phyloP scores from a whole-genome alignment of 1,140 invertebrate species.

The Heliconius melpomene region DNA sequence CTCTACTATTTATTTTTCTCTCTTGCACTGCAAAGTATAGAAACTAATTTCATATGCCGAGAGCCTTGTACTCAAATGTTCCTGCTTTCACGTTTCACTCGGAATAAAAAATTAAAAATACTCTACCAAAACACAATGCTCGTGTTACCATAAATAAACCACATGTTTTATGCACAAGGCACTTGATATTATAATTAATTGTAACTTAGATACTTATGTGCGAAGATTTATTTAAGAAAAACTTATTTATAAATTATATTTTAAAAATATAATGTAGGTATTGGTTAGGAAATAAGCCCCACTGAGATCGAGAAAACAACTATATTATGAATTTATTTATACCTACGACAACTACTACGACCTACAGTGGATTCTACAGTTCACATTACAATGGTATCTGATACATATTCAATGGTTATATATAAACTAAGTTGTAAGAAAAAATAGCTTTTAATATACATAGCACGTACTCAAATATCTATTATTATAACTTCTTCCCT shows the following conservation, averaged over 20 bases:
- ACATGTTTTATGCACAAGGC: background rate
- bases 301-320: too few relatives aligned
- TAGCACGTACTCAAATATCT: too few relatives aligned
- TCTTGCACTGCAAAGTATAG: conserved; percentile 10
- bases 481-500: too few relatives aligned
- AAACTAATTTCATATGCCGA: conserved; percentile 29
- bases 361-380: too few relatives aligned
- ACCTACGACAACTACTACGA: too few relatives aligned
- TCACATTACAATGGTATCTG: too few relatives aligned
- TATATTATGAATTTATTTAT: too few relatives aligned
- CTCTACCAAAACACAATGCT: conserved; percentile 13
- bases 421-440: too few relatives aligned
- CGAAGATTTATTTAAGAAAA: background rate
- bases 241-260: background rate
- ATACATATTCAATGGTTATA: too few relatives aligned
- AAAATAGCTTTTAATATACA: too few relatives aligned
- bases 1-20: conserved; percentile 16
- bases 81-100: conserved; percentile 3
- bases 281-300: too few relatives aligned
- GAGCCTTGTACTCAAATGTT: conserved; percentile 10
- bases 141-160: background rate
- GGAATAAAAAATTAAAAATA: conserved; percentile 13
- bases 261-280: too few relatives aligned
- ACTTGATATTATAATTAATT: background rate
- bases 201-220: background rate